Base-by-base conservation (phyloP, 2,888 invertebrate genomes). In the Lasius platythorax region DNA sequence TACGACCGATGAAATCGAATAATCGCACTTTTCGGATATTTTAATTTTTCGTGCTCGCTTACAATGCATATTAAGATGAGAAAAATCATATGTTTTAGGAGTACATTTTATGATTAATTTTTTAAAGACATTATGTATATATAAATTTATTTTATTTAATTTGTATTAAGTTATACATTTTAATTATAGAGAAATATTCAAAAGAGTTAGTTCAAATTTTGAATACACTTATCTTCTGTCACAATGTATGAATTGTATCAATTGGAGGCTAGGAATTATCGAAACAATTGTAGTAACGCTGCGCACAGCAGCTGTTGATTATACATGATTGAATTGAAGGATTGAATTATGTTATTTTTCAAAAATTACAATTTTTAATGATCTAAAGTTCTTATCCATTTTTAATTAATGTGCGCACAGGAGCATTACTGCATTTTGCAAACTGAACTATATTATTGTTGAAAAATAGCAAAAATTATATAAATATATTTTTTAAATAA, bases 1-100 rank as follows among this genome's bases (percentile, higher is more conserved):
- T 61, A 46, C 33, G 15, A 30, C n/a, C 18, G 18, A 56, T 8
- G 30, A 11, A 40, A 76, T 53, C 33, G n/a, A 46, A 63, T 61
- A 12, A 30, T n/a, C 30, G 40, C 6, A 12, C 28, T 46, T 61
- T 33, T 61, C 23, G 23, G 46, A 79, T 37, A 79, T 72, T 68
- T 56, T 37, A 23, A 50, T 46, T 28, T 11, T 75, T 64, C 0
- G 2, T 67, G 15, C 8, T 37, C 46, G 23, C 11, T 33, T 50
- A 28, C 18, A 4, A 43, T 33, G n/a, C 30, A n/a, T 33, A 56
- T 15, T 37, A 37, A 5, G 9, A 9, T 12, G 15, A 4, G 23
- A 76, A 50, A 37, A 2, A 40, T 70, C 11, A 12, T 40, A 50
- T 28, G 15, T 15, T 37, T 46, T 61, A 28, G 3, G 28, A 40